Base-by-base conservation (phyloP, 2,888 invertebrate species). In the Petrolisthes cinctipes region DNA sequence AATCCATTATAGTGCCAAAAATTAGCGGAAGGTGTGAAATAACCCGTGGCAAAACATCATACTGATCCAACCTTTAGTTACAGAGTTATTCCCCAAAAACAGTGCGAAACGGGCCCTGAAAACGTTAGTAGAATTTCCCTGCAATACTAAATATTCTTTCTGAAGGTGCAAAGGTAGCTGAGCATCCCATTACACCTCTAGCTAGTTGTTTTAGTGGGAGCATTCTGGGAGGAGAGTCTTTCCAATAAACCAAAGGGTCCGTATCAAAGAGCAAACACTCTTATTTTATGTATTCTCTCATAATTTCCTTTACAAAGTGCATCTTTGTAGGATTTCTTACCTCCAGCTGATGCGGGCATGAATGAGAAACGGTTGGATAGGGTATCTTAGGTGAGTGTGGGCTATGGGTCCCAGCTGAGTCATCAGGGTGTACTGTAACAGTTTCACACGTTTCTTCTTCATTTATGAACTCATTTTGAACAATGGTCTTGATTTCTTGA, bases 111-210 rank as follows among this genome's bases (percentile, higher is more conserved):
- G n/a, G n/a, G n/a, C n/a, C n/a, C n/a, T n/a, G n/a, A n/a, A n/a
- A n/a, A n/a, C n/a, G n/a, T n/a, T n/a, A n/a, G 56, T 57, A 80
- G 80, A 80, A 80, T 5, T 80, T 80, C 7, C 80, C 80, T 56
- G 80, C 80, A 80, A 80, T 80, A 56, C 80, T 80, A 20, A 80
- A 56, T 20, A 57, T 56, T 56, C 80, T 78, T n/a, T 80, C 80
- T 80, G 80, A 57, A 56, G 80, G 57, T 80, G 80, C 80, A 57
- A 56, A 56, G 20, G 57, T 57, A 80, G 80, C 80, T 6, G 57
- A 56, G 80, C 80, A 80, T 11, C 80, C 80, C 80, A 80, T 80
- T 76, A 37, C 76, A 51, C 76, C 76, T 76, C 51, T 76, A 76
- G 76, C 51, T 76, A 76, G 4, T 76, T 7, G 23, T 76, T 76